A percentile compares a stretch with the other conserved stretches of the same genome.
These are phyloP conservation scores for Bombus waltoni DNA, from an alignment of 1,140 invertebrate genomes.

Conservation along the genomic window DNA sequence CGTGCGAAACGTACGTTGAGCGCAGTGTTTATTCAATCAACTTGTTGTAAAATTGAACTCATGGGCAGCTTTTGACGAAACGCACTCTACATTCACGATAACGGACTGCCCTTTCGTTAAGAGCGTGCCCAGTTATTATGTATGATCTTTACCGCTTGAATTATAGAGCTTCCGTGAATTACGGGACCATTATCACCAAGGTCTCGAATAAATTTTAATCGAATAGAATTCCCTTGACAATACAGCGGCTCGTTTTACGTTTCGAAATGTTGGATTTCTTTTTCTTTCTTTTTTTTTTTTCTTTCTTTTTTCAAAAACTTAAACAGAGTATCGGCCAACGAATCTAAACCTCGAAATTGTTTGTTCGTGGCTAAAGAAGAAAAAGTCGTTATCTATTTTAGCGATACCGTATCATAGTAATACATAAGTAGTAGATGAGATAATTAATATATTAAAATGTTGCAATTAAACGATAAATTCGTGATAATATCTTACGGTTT, in stretches of 20 bases:
- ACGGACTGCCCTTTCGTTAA: constrained; percentile 52
- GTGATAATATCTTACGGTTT: neutral
- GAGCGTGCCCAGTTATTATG: constrained; percentile 54
- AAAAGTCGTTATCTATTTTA: neutral
- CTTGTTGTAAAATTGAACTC: neutral
- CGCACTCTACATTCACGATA: constrained; percentile 10
- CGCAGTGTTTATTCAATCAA: no score
- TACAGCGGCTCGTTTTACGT: neutral
- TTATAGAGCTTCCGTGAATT: constrained; percentile 61
- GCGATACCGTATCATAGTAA: neutral
- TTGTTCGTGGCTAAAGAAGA: no score
- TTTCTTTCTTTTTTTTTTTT: no score
- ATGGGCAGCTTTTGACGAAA: neutral
- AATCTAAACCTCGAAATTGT: neutral
- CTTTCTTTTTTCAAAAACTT: neutral
- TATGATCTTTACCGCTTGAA: constrained; percentile 53
- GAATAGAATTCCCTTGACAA: constrained; percentile 30
- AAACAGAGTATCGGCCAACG: rapidly evolving
- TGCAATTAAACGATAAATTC: neutral
- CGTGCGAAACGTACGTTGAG: neutral
- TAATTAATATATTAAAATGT: neutral
- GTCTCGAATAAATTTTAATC: constrained; percentile 43
- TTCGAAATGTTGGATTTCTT: neutral
- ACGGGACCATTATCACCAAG: constrained; percentile 57
- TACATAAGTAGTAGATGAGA: neutral